Evolutionary conservation across 2,888 invertebrate genomes (phyloP).

Genomic region (Agonopterix subpropinquella): DNA sequence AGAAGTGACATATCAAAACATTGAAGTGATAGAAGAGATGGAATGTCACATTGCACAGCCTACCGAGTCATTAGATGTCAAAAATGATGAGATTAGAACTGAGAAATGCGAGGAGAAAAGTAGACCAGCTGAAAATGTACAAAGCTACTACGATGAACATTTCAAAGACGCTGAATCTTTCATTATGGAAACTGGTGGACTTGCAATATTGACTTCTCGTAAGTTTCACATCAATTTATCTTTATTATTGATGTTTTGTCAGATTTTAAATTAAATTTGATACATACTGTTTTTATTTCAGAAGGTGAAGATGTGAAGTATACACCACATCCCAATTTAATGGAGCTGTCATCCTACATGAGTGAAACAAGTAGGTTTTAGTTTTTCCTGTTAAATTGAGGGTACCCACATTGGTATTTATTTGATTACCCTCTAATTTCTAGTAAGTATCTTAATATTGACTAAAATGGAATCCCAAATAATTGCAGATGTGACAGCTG

Average conservation of each 20-base stretch:
- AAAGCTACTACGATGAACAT: conserved; percentile 77
- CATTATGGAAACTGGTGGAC: conserved; percentile 79
- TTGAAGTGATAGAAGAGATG: conserved; percentile 34
- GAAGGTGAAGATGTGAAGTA: conserved; percentile 62
- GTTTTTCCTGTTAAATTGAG: neutral
- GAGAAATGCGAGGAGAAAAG: conserved; percentile 42
- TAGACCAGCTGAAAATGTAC: conserved; percentile 37
- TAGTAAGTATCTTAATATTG: neutral
- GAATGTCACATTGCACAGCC: conserved; percentile 27
- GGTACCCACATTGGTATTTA: neutral
- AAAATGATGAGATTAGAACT: conserved; percentile 23
- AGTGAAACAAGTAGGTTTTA: conserved; percentile 64
- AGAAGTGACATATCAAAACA: conserved; percentile 27
- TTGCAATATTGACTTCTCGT: conserved; percentile 60
- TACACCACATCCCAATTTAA: conserved; percentile 57
- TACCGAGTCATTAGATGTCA: conserved; percentile 19
- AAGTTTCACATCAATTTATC: conserved; percentile 24
- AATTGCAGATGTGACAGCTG: conserved; percentile 65
- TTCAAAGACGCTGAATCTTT: conserved; percentile 88
- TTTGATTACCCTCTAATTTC: conserved; percentile 1
- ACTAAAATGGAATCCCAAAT: neutral
- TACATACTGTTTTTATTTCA: conserved; percentile 20
- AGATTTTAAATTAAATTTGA: too few relatives aligned
- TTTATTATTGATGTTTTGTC: neutral
- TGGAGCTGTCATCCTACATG: conserved; percentile 67